Evolutionary conservation across 1,140 invertebrate species (phyloP).

Genomic region (Hyposmocoma kahamanoa): DNA sequence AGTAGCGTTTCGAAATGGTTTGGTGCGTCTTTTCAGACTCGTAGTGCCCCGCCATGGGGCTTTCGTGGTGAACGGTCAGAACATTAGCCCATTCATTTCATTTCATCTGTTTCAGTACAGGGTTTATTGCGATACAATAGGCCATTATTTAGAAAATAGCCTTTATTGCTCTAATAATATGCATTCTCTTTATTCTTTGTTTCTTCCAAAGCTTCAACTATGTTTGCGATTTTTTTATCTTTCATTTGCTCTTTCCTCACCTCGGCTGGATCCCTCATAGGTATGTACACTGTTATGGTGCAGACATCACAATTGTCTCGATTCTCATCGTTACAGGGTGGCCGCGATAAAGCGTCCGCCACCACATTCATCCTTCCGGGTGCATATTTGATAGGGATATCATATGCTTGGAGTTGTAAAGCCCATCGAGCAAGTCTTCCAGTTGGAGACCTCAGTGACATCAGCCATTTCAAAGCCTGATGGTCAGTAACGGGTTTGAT

Average conservation of each 20-base stretch:
- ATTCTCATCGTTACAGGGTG: constrained; percentile 3
- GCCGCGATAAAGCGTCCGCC: constrained; percentile 18
- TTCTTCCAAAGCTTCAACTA: neutral
- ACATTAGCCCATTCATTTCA: no score
- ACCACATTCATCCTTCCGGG: constrained; percentile 21
- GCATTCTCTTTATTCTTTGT: neutral
- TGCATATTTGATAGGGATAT: constrained; percentile 20
- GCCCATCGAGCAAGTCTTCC: constrained; percentile 53
- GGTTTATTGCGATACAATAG: constrained; percentile 19
- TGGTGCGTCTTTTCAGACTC: no score
- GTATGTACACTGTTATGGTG: constrained; percentile 4
- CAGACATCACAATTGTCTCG: constrained; percentile 9
- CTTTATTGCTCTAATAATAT: constrained; percentile 3
- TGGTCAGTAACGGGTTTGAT: constrained; percentile 43
- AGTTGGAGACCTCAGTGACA: constrained; percentile 32
- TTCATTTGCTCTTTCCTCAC: neutral
- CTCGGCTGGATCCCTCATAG: neutral
- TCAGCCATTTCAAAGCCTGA: neutral
- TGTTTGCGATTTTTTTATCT: neutral
- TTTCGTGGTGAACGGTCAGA: no score
- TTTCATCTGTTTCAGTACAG: no score
- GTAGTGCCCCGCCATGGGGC: no score
- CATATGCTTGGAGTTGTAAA: constrained; percentile 47
- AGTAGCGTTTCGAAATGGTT: no score
- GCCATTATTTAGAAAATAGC: constrained; percentile 19